Conservation (phyloP, 2,113 vertebrate species). For the Puffinus mauretanicus region DNA sequence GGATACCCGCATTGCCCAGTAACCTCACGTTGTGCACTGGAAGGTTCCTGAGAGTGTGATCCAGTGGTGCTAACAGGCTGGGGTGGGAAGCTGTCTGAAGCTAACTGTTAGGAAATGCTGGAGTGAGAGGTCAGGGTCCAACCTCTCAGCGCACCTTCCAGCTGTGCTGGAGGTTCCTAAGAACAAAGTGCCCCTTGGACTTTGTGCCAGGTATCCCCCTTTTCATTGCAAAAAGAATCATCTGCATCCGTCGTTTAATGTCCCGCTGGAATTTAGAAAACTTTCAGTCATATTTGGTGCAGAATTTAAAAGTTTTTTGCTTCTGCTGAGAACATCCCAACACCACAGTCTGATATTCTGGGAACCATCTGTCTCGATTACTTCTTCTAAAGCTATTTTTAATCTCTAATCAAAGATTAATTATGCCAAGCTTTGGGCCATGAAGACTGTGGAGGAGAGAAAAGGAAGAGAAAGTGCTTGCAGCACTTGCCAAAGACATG, state of each 20-base stretch:
- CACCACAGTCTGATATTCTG: not conserved
- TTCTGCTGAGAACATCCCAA: not conserved
- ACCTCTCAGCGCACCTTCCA: not conserved
- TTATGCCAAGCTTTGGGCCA: not conserved
- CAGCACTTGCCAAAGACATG: not conserved
- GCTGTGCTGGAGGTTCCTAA: not conserved
- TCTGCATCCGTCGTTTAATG: not conserved
- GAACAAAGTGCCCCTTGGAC: not conserved
- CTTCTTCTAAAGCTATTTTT: not conserved
- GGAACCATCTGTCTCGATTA: not conserved
- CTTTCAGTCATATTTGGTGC: not conserved
- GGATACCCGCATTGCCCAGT: not conserved
- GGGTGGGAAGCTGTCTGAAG: not conserved
- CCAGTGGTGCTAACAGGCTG: not conserved
- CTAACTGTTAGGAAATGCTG: not conserved
- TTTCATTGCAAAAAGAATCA: not conserved
- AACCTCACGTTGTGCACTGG: not conserved
- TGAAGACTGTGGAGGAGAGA: not conserved
- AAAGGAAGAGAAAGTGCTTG: not conserved
- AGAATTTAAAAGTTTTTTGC: not conserved
- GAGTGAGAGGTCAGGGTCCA: not conserved
- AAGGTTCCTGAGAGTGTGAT: not conserved
- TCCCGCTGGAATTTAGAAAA: not conserved
- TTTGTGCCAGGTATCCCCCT: not conserved
- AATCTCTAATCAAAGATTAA: constrained; percentile 17